phyloP scores from a whole-genome alignment of 2,888 invertebrate species.

The Hedya salicella region DNA sequence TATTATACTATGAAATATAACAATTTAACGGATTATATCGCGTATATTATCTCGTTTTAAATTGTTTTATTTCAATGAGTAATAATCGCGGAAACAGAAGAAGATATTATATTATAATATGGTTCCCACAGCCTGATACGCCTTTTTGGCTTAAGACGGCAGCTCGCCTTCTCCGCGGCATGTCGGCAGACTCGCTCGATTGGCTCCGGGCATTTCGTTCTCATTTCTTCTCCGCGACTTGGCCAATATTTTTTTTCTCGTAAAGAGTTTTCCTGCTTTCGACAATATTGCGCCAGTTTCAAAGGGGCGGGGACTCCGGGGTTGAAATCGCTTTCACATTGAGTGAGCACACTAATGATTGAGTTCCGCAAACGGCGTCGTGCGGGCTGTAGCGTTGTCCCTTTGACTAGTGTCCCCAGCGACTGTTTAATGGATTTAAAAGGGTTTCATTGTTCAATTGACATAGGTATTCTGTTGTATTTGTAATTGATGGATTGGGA shows the following conservation, averaged over 20 bases:
- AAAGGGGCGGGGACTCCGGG: constrained; percentile 74
- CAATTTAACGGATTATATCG: too few species aligned
- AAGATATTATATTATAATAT: background rate
- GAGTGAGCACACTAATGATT: constrained; percentile 84
- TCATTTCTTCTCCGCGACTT: constrained; percentile 75
- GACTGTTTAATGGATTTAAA: constrained; percentile 74
- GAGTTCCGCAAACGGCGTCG: constrained; percentile 76
- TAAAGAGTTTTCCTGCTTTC: constrained; percentile 81
- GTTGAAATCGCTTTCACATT: constrained; percentile 82
- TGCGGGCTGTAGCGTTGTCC: constrained; percentile 57
- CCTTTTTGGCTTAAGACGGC: background rate
- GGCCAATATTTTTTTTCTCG: constrained; percentile 74
- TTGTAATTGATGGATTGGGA: constrained; percentile 19
- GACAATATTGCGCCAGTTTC: constrained; percentile 83
- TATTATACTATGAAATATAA: too few species aligned
- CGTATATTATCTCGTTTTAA: too few species aligned
- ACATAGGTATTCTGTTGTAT: constrained; percentile 21
- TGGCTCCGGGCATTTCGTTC: constrained; percentile 75
- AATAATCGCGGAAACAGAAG: too few species aligned
- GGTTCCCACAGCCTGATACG: background rate
- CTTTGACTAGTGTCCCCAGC: constrained; percentile 68
- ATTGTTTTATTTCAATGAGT: too few species aligned
- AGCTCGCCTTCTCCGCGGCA: constrained; percentile 62
- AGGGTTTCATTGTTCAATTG: constrained; percentile 67
- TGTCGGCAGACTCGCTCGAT: constrained; percentile 77